Base-by-base conservation (phyloP, 2,113 vertebrate genomes). In the Etia nguti region DNA sequence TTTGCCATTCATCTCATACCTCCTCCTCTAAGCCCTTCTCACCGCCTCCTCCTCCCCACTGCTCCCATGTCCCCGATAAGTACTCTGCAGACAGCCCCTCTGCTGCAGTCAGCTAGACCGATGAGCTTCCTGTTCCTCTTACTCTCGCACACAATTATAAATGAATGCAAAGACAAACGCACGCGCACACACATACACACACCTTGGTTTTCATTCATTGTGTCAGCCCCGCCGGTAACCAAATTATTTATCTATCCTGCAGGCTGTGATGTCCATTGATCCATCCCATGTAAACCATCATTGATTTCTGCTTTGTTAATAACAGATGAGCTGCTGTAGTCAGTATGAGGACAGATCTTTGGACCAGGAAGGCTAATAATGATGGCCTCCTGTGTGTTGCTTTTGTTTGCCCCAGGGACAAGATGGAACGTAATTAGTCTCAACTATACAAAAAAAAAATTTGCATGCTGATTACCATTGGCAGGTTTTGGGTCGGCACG, bases 271-370 rank as follows among this genome's bases (percentile, higher is more conserved):
- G 68, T 75, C 52, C 77, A 91, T 93, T 62, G 90, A 94, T 92
- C 77, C n/a, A 3, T 79, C 81, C 18, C 50, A 57, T 87, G 90
- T 92, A 90, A 94, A 93, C 84, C 73, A 70, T 70, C 86, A 95
- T 92, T 60, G 93, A 94, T 94, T 92, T 80, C 29, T 86, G 48
- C 73, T 90, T 84, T 79, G 86, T 88, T 93, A 90, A 91, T 90
- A 91, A 86, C 87, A 90, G 70, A 83, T 15, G 85, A 89, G 86
- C 60, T 75, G 75, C 60, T 70, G 36, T 68, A 38, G 73, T 89
- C 75, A 31, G 82, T 7, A 54, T 8, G 82, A 90, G 36, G 88
- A 90, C 73, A 80, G 29, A n/a, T 55, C 22, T 87, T 24, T 22
- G 77, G 46, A 56, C 38, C 20, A 6, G 50, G 68, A 26, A 75